Base-by-base conservation (phyloP, 2,797 vertebrate genomes). In the Myoxocephalus aenaeus region DNA sequence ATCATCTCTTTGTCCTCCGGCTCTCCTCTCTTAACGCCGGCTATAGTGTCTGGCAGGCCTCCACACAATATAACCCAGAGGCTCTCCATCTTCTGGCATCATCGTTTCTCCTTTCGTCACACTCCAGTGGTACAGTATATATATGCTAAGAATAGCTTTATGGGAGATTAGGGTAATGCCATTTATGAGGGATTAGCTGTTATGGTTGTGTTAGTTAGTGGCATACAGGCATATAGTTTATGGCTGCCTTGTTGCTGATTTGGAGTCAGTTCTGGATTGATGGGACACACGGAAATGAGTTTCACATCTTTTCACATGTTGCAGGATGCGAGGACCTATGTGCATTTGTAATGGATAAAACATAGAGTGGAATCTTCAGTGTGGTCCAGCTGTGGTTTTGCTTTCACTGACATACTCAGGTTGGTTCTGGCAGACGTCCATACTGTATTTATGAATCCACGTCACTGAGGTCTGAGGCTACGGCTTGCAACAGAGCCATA, bases 151-250 rank as follows among this genome's bases (percentile, higher is more conserved):
- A 87, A 88, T 65, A 79, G 80, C 75, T 89, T 86, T 79, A 84
- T 58, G 57, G 66, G 62, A 79, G 65, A 84, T 86, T 83, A 73
- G 75, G 13, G 73, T 82, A 70, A 87, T 82, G 61, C 65, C 40
- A 36, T 83, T 89, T 85, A 85, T 78, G 79, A 78, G 51, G 84
- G 68, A 88, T 89, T 84, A 78, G 75, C 81, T 88, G 70, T 80
- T 86, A 78, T 53, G 69, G 58, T 82, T 59, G 69, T 83, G 48
- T 86, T 75, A 63, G 48, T 86, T 75, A 63, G 64, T 64, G 54
- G 56, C 62, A 70, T 68, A 32, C 75, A 80, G 73, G 77, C 71
- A 13, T 34, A 80, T 51, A 50, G 15, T 66, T 62, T 75, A 53
- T 48, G 50, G 4, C n/a, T 56, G 65, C 57, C 75, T 70, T 50